These are phyloP conservation scores for Leptodactylus fuscus DNA, from an alignment of 2,113 vertebrate species.

Conservation along the genomic window DNA sequence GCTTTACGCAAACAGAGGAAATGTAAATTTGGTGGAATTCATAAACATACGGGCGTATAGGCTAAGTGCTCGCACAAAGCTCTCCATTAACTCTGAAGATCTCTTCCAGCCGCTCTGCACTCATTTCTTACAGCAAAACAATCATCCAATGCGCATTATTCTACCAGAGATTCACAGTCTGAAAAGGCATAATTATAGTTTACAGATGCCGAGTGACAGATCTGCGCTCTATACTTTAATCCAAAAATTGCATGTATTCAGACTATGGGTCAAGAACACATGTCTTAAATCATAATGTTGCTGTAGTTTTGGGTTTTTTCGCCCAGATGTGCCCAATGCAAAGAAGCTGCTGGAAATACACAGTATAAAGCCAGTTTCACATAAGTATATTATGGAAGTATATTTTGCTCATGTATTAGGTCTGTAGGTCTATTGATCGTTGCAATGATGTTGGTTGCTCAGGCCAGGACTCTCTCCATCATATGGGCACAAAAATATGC, in stretches of 20 bases:
- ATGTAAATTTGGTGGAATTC: slow-evolving; percentile 26
- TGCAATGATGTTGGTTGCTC: no score
- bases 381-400: no score
- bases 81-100: not conserved
- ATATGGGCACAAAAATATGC: no score
- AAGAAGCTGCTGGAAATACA: no score
- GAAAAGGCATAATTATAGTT: not conserved
- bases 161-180: not conserved
- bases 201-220: not conserved
- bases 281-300: not conserved
- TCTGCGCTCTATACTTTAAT: not conserved
- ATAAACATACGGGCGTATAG: slow-evolving; percentile 21
- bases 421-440: no score
- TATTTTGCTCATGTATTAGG: no score
- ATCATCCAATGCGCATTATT: not conserved
- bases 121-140: slow-evolving; percentile 8
- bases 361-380: no score
- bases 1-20: not conserved
- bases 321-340: not conserved
- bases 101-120: not conserved
- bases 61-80: not conserved
- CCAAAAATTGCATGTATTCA: slow-evolving; percentile 12
- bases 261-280: not conserved
- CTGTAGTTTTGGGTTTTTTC: not conserved
- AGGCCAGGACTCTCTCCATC: no score